phyloP scores from a whole-genome alignment of 2,113 vertebrate genomes.

The Rhynchomys soricoides region DNA sequence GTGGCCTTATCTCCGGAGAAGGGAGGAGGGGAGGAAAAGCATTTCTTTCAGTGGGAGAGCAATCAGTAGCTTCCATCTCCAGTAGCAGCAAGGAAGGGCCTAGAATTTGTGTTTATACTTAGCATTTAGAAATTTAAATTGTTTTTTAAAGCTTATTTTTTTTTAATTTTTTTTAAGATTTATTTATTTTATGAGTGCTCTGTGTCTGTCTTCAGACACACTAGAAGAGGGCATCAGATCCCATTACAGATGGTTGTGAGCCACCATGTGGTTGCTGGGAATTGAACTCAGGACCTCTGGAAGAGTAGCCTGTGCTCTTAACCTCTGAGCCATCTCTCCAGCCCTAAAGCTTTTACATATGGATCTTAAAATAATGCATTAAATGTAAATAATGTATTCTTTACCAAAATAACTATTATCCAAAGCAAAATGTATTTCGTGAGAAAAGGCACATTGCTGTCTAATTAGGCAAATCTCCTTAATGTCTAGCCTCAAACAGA shows the following conservation, averaged over 20 bases:
- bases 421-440: conserved; percentile 43
- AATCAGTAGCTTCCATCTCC: neutral
- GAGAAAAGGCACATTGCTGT: conserved; percentile 20
- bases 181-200: too few species aligned
- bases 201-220: too few species aligned
- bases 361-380: conserved; percentile 33
- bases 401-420: conserved; percentile 46
- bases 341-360: neutral
- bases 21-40: too few species aligned
- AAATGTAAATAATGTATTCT: conserved; percentile 10
- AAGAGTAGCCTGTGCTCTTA: too few species aligned
- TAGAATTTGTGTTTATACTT: conserved; percentile 3
- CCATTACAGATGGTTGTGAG: too few species aligned
- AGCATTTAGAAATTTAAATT: neutral
- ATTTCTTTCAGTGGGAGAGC: neutral
- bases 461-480: neutral
- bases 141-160: too few species aligned
- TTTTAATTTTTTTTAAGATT: too few species aligned
- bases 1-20: too few species aligned
- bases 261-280: too few species aligned
- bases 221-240: too few species aligned
- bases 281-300: too few species aligned
- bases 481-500: conserved; percentile 6
- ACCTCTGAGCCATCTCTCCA: too few species aligned
- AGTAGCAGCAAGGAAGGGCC: neutral